Evolutionary conservation across 2,113 vertebrate species (phyloP), one percentile per base, ranked within the genome.

Genomic region (Zosterops borbonicus): DNA sequence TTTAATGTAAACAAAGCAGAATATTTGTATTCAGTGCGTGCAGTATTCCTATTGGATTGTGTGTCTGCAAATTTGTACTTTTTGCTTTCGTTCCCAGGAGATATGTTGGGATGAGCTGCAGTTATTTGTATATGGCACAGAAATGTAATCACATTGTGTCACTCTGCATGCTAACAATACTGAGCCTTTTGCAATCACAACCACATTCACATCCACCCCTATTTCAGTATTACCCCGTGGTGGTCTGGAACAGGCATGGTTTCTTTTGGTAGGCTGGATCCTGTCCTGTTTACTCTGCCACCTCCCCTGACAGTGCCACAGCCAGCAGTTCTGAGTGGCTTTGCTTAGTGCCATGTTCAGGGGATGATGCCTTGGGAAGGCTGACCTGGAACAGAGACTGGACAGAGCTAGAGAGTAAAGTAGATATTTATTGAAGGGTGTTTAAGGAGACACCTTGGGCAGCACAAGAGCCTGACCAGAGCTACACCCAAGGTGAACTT

Each of bases 191-290:
- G 56, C 39, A 71, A 6, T 50, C 4, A 1, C 55, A 70, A 6
- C 12, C 22, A 15, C 25, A 4, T 22, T 52, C 1, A 2, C 60
- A 41, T 4, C 47, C 65, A 25, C n/a, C n/a, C 0, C 1, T 25
- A 15, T 27, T 39, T 71, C 50, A 69, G 11, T 11, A 3, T 78
- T 12, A 15, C 12, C 27, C 12, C 0, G 0, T 0, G 3, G 28
- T 4, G 62, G 24, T 47, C 47, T 21, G 33, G 39, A 22, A 12
- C 2, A 1, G 27, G 12, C 9, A 11, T 8, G 24, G 14, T 20
- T 82, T n/a, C 10, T 28, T 8, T 4, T 9, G 20, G 20, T 7
- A 20, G 74, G 9, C 15, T 64, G 67, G 16, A 42, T 58, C 31
- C 47, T 76, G 33, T 35, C n/a, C 53, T 52, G 35, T 11, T 33